phyloP scores from a whole-genome alignment of 1,140 invertebrate genomes.

The Uloborus diversus region DNA sequence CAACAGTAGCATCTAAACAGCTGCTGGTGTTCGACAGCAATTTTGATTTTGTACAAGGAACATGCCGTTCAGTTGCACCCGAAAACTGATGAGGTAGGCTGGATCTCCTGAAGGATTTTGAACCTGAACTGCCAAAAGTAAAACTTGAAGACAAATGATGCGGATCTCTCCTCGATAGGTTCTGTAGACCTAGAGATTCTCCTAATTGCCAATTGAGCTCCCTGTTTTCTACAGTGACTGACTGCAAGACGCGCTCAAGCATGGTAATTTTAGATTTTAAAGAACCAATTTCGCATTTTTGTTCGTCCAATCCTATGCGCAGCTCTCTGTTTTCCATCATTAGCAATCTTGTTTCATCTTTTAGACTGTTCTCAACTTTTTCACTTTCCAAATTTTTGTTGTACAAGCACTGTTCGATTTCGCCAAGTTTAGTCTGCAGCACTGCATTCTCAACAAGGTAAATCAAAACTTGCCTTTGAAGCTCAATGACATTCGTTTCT shows the following conservation, averaged over 20 bases:
- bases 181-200: constrained; percentile 28
- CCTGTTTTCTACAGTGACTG: constrained; percentile 41
- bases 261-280: constrained; percentile 38
- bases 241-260: constrained; percentile 41
- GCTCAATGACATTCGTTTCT: constrained; percentile 80
- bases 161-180: constrained; percentile 5
- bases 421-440: constrained; percentile 23
- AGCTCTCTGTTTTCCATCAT: constrained; percentile 47
- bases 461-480: constrained; percentile 83
- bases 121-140: background rate
- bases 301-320: constrained; percentile 37
- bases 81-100: background rate
- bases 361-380: constrained; percentile 20
- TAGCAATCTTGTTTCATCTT: constrained; percentile 29
- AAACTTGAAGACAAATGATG: constrained; percentile 3
- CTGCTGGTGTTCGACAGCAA: constrained; percentile 18
- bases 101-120: background rate
- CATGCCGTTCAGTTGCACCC: background rate
- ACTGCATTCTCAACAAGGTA: constrained; percentile 87
- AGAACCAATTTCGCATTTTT: constrained; percentile 32
- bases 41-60: constrained; percentile 16
- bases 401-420: constrained; percentile 13
- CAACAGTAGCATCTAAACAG: constrained; percentile 4
- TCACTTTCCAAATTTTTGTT: constrained; percentile 3
- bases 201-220: constrained; percentile 47